Base-by-base conservation (phyloP, 2,888 invertebrate species). In the Drosophila kanekoi region DNA sequence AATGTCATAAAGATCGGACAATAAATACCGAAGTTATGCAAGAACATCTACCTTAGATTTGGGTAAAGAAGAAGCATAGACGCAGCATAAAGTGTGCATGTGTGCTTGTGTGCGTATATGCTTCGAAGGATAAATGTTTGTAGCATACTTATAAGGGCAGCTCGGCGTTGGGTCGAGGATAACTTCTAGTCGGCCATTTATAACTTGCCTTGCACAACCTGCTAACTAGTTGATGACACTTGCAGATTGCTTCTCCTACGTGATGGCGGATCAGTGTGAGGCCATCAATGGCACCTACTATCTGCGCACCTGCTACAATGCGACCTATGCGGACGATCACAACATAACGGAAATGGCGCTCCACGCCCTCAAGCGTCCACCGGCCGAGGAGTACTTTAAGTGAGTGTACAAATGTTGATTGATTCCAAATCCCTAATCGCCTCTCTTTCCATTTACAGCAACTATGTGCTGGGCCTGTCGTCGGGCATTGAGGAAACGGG, bases 361-460 rank as follows among this genome's bases (percentile, higher is more conserved):
- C 33, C 93, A 92, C 53, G 94, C 94, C 5, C 89, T 95, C 10
- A 93, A 94, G 58, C 93, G 94, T 65, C 95, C 95, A 43, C 95
- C 96, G 2, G 95, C 95, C 41, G 95, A 96, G 90, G 95, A 96
- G 91, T 96, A 95, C 89, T 95, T 96, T 89, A 95, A 94, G 95
- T 95, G 90, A 93, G 93, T 83, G 20, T 43, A 20, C 5, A 16
- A 23, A 40, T 11, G 18, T 10, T 13, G 23, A 6, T 20, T 23
- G n/a, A 49, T 44, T 41, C 10, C 14, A 32, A 16, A 53, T 35
- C 16, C n/a, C 16, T 11, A 14, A 16, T 37, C 14, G 20, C 8
- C 10, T 28, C 28, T 10, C 43, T 18, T n/a, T 11, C 10, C 13
- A 20, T 91, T 58, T 92, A 23, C 88, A 94, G 94, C 59, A 94